phyloP scores from a whole-genome alignment of 2,113 vertebrate species.

The Nicator chloris region DNA sequence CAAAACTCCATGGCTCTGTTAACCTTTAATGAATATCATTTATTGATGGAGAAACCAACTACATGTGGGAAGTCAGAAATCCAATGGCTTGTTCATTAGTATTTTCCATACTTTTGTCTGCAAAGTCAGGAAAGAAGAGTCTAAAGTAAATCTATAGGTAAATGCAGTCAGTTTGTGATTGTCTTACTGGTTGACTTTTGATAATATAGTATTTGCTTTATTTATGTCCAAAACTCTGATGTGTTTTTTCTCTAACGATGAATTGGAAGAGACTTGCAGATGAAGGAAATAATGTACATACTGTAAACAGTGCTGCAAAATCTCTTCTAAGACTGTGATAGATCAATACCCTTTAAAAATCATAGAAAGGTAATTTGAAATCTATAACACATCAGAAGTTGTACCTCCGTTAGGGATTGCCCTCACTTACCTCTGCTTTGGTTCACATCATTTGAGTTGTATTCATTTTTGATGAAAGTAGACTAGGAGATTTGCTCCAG shows the following conservation, averaged over 20 bases:
- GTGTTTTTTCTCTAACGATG: background rate
- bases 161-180: background rate
- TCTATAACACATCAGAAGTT: background rate
- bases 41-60: background rate
- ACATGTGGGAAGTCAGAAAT: background rate
- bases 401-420: background rate
- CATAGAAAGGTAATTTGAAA: background rate
- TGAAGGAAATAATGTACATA: background rate
- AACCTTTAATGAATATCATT: background rate
- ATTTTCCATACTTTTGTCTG: background rate
- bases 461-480: background rate
- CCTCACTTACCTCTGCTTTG: background rate
- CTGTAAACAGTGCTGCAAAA: background rate
- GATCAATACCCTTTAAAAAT: background rate
- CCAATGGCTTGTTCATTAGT: background rate
- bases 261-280: background rate
- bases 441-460: accelerated
- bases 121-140: background rate
- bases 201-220: background rate
- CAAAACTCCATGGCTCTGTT: background rate
- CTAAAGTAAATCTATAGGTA: background rate
- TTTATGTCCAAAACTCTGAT: background rate
- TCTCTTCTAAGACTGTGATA: background rate
- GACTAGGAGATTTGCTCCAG: background rate
- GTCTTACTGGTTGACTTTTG: background rate